Conservation (phyloP, 1,140 invertebrate species). For the Conus ventricosus region DNA sequence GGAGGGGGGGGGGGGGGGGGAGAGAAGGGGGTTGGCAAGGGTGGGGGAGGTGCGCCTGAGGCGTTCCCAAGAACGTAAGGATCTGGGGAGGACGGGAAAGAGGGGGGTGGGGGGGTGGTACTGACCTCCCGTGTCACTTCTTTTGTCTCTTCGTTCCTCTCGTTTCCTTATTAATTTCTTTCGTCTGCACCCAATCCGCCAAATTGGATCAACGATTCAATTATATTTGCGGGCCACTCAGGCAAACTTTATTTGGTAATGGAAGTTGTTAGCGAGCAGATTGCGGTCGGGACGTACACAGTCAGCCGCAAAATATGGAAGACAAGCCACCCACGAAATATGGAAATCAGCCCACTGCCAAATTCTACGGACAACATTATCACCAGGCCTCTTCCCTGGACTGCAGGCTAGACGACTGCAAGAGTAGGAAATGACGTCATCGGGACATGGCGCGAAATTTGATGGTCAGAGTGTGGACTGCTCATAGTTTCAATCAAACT, state of each 20-base stretch:
- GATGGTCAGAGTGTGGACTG: neutral
- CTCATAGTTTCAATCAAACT: too few relatives aligned
- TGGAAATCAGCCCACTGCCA: neutral
- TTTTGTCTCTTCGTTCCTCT: slow-evolving; percentile 9
- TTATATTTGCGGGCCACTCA: neutral
- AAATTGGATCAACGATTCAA: slow-evolving; percentile 26
- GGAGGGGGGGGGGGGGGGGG: neutral
- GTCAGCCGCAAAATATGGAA: neutral
- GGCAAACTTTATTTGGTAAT: slow-evolving; percentile 25
- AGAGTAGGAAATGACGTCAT: neutral
- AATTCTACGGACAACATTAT: too few relatives aligned
- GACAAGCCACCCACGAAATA: neutral
- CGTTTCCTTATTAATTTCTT: slow-evolving; percentile 13
- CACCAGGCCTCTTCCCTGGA: too few relatives aligned
- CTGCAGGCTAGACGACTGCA: too few relatives aligned
- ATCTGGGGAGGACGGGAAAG: too few relatives aligned
- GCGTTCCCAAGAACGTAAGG: neutral
- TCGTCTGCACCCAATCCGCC: slow-evolving; percentile 10
- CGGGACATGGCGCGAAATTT: neutral
- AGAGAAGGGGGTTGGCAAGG: neutral
- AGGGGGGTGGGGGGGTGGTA: too few relatives aligned
- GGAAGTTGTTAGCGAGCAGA: slow-evolving; percentile 2
- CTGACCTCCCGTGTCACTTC: neutral
- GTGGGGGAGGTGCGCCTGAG: neutral
- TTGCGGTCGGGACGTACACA: neutral